Base-by-base conservation (phyloP, 2,888 invertebrate genomes). In the Amiota minor region DNA sequence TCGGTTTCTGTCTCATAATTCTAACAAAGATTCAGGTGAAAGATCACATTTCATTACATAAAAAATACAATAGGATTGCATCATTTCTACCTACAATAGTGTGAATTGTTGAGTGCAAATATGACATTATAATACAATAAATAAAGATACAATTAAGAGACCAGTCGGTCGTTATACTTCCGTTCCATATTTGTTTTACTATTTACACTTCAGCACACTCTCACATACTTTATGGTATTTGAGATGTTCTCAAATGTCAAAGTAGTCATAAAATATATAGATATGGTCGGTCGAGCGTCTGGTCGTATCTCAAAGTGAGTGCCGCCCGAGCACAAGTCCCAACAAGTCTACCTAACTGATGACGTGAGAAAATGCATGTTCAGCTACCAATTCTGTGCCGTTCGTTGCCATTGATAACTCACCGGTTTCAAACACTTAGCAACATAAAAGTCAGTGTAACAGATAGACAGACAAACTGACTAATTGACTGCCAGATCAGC, bases 341-440 rank as follows among this genome's bases (percentile, higher is more conserved):
- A 35, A 35, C 35, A 35, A 35, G 35, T 11, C 18, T 9, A 18
- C 9, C 16, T 59, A 16, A n/a, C 11, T 81, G 82, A 71, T 83
- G 84, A 83, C 84, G 84, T 84, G 82, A 83, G 83, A 84, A 83
- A 84, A 82, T 80, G 79, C 83, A 83, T 84, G 85, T 82, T 80
- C 81, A 82, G 82, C 83, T 80, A 83, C 82, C 83, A 80, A 84
- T 81, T 82, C 78, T 82, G 84, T 84, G 80, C 80, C 81, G 81
- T 80, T 81, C 81, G 70, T 75, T 72, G 76, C 74, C 78, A 72
- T 72, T 75, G 76, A 75, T 78, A 76, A 62, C 61, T 70, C 72
- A 47, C 47, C 47, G 1, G 9, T 46, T 67, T 50, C 2, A 53
- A 23, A 55, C 72, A 75, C 77, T 59, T 75, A 72, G 75, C 77